Evolutionary conservation across 2,113 vertebrate genomes (phyloP).

Genomic region (Rhinopomastus cyanomelas): DNA sequence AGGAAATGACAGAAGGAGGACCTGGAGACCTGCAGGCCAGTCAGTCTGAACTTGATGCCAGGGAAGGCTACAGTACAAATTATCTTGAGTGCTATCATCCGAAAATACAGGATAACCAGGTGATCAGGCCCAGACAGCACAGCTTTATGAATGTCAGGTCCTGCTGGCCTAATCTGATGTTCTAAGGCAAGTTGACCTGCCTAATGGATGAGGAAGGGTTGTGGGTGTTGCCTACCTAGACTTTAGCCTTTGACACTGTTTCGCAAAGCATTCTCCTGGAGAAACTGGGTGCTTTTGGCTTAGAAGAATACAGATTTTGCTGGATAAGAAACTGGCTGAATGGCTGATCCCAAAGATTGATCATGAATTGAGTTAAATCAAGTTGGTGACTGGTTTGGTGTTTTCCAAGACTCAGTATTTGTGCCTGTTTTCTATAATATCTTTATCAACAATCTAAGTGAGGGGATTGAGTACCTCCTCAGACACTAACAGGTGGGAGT

Average conservation of each 20-base stretch:
- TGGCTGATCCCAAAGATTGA: fast-evolving
- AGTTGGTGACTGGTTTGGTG: fast-evolving
- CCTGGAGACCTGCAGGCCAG: background rate
- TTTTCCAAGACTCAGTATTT: background rate
- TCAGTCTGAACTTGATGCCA: fast-evolving
- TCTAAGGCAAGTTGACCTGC: fast-evolving
- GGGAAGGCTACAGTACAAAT: background rate
- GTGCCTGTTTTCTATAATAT: background rate
- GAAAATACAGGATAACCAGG: background rate
- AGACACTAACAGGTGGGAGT: background rate
- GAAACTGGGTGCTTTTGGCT: background rate
- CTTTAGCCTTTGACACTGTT: background rate
- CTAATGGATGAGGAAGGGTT: background rate
- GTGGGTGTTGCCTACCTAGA: background rate
- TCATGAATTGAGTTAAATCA: background rate
- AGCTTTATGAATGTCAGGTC: background rate
- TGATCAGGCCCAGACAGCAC: background rate
- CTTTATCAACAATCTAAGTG: background rate
- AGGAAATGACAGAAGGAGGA: fast-evolving
- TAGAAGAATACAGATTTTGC: fast-evolving
- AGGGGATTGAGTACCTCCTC: background rate
- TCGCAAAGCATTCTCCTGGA: background rate
- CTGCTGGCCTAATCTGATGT: background rate
- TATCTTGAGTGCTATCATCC: fast-evolving
- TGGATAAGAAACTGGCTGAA: background rate